A percentile compares a stretch with the other conserved stretches of the same genome.
These are phyloP conservation scores for Tachyglossus aculeatus DNA, from an alignment of 2,797 vertebrate genomes.

Conservation along the genomic window DNA sequence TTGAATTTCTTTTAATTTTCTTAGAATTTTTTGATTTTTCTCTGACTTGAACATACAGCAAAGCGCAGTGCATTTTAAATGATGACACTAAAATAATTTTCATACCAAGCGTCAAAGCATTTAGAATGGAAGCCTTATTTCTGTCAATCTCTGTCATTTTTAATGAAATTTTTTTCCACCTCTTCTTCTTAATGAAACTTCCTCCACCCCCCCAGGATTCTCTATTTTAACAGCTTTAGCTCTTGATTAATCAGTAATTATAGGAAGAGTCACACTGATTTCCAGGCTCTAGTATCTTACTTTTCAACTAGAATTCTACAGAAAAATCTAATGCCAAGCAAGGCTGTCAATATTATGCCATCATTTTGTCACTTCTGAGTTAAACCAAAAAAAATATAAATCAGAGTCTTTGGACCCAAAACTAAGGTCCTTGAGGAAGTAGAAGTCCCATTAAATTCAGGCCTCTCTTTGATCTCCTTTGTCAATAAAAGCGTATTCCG, in stretches of 20 bases:
- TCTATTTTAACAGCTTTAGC: constrained; percentile 64
- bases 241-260: constrained; percentile 74
- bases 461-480: neutral
- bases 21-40: too few relatives aligned
- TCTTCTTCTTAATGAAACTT: constrained; percentile 71
- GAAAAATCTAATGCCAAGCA: constrained; percentile 38
- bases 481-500: neutral
- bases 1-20: neutral
- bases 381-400: constrained; percentile 13
- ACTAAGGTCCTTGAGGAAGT: neutral
- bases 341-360: constrained; percentile 57
- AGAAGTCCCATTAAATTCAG: neutral
- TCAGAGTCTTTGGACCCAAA: neutral
- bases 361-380: constrained; percentile 29
- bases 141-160: neutral
- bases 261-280: constrained; percentile 64
- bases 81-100: neutral
- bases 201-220: constrained; percentile 65
- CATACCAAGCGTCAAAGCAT: neutral
- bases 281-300: constrained; percentile 46
- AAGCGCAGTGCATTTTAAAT: neutral
- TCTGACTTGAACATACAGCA: too few relatives aligned
- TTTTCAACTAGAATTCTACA: constrained; percentile 54
- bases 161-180: constrained; percentile 8
- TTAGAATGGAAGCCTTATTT: constrained; percentile 31